A percentile compares a stretch with the other conserved stretches of the same genome.
phyloP scores from a whole-genome alignment of 2,888 invertebrate genomes.

The Cryptus armator region DNA sequence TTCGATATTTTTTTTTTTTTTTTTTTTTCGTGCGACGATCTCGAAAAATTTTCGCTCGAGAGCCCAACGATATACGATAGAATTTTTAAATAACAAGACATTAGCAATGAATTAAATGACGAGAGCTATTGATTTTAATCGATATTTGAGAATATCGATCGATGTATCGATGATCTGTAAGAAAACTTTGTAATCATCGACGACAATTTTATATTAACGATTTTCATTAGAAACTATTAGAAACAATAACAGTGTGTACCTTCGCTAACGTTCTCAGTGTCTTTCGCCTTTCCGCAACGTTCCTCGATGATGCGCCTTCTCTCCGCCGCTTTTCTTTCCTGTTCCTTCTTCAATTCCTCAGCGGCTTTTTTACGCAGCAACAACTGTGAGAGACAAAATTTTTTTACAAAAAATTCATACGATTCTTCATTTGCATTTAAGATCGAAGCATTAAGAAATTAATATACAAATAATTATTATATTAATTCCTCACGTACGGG shows the following conservation, averaged over 20 bases:
- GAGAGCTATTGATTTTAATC: constrained; percentile 16
- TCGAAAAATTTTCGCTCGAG: constrained; percentile 15
- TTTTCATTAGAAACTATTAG: not conserved
- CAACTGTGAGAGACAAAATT: constrained; percentile 88
- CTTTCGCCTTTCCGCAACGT: constrained; percentile 96
- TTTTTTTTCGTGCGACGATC: constrained; percentile 21
- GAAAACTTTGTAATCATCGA: constrained; percentile 48
- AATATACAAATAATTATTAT: no score
- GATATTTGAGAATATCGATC: constrained; percentile 19
- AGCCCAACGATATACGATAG: constrained; percentile 19
- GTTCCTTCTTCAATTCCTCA: constrained; percentile 99
- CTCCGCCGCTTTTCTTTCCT: constrained; percentile 99
- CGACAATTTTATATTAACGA: not conserved
- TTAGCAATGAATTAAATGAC: constrained; percentile 22
- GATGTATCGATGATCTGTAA: constrained; percentile 54
- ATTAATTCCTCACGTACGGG: no score
- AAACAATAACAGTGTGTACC: constrained; percentile 87
- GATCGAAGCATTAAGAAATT: not conserved
- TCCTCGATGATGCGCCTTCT: constrained; percentile 98
- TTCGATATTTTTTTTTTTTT: not conserved
- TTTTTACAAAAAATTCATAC: no score
- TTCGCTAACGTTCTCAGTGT: constrained; percentile 96
- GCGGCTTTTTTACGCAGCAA: constrained; percentile 99
- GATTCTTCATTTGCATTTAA: not conserved
- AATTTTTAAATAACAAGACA: not conserved